Evolutionary conservation across 2,797 vertebrate genomes (phyloP), one percentile per base, ranked within the genome.

Genomic region (Anguilla marmorata): DNA sequence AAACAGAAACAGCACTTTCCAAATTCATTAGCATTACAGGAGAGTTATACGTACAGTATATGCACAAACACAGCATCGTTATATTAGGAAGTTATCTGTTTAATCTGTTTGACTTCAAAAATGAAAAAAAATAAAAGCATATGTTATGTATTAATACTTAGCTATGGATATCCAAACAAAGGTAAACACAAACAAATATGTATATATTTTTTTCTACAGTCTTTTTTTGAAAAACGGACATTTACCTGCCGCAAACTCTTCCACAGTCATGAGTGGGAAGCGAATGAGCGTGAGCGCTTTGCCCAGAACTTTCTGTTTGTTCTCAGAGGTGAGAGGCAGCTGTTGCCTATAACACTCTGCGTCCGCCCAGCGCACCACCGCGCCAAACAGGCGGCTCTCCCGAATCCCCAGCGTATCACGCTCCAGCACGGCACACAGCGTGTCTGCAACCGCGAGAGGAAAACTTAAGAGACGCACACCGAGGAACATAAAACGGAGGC

Each of bases 341-440:
- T 97, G 96, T 1, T 96, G 96, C 87, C 96, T 93, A 88, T 96
- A 96, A 92, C 96, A 97, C 79, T 96, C 95, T 4, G 96, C 96
- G 91, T 96, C 96, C 33, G 96, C 95, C 96, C 96, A 96, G 84
- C 96, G 95, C 50, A 97, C 96, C 41, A 97, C 94, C 72, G 96
- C 96, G 92, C 94, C 95, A 84, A 97, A 96, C 33, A 96, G 92
- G 85, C 97, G 95, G 87, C 97, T 98, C 93, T 99, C 98, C 85
- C 98, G 96, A 88, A 99, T 98, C 0, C 98, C 98, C 16, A 99
- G 96, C 0, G 98, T 99, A 87, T 99, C 98, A 92, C 98, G 96
- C 96, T 99, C 98, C 91, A 99, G 87, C 88, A 99, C 98, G 0
- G 98, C 98, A 88, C 98, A 97, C 83, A 97, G 90, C 0, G 96